phyloP scores from a whole-genome alignment of 2,888 invertebrate genomes.

The Apomyelois bistriatella region DNA sequence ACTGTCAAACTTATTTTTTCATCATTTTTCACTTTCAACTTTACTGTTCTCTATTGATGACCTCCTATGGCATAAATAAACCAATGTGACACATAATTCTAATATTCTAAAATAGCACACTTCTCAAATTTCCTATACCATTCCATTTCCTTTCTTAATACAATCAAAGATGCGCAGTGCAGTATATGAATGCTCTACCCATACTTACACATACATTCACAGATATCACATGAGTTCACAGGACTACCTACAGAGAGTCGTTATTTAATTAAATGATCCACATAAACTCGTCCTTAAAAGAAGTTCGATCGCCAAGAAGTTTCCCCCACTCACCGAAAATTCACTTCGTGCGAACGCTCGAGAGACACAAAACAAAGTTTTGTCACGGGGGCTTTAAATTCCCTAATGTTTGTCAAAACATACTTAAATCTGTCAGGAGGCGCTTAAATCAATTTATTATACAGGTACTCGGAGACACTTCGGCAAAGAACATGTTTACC shows the following conservation, averaged over 20 bases:
- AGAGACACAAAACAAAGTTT: slow-evolving; percentile 61
- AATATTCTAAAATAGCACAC: no score
- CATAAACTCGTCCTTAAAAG: slow-evolving; percentile 30
- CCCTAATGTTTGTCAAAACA: slow-evolving; percentile 75
- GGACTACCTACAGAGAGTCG: slow-evolving; percentile 20
- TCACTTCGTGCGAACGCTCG: slow-evolving; percentile 41
- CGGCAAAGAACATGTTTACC: slow-evolving; percentile 60
- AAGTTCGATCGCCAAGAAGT: slow-evolving; percentile 35
- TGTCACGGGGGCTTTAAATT: slow-evolving; percentile 64
- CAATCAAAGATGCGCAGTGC: no score
- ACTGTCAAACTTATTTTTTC: no score
- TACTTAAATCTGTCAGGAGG: slow-evolving; percentile 73
- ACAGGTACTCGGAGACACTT: slow-evolving; percentile 68
- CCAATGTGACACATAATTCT: no score
- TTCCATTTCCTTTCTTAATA: no score
- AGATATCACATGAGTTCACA: slow-evolving; percentile 18
- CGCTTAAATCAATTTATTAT: slow-evolving; percentile 78
- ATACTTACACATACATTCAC: no score
- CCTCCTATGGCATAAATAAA: no score
- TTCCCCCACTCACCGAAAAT: slow-evolving; percentile 42
- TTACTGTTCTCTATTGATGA: no score
- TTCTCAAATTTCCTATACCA: no score
- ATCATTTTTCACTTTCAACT: no score
- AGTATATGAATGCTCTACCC: no score
- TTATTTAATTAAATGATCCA: slow-evolving; percentile 32